These are phyloP conservation scores for Junonia oenone DNA, from an alignment of 2,888 invertebrate genomes.

Conservation along the genomic window DNA sequence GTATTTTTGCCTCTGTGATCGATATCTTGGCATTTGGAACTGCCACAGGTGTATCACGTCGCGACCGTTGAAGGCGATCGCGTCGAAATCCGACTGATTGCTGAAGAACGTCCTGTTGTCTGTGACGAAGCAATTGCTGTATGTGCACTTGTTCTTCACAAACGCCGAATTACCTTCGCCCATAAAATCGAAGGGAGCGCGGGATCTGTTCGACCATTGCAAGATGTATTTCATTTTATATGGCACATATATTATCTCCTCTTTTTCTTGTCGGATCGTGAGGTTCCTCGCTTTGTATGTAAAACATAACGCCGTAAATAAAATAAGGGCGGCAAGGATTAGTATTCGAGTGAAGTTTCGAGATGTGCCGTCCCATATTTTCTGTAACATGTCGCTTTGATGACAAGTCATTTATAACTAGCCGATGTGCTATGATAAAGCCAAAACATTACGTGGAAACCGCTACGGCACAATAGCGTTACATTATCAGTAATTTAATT, in stretches of 20 bases:
- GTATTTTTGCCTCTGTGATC: constrained; percentile 47
- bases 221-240: constrained; percentile 19
- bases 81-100: constrained; percentile 21
- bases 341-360: constrained; percentile 1
- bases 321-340: background rate
- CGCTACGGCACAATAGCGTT: too few species aligned
- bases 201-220: constrained; percentile 19
- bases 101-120: constrained; percentile 18
- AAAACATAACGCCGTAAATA: background rate
- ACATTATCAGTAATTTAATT: too few species aligned
- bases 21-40: constrained; percentile 20
- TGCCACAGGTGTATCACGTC: constrained; percentile 19
- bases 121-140: constrained; percentile 30
- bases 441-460: too few species aligned
- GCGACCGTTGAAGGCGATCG: constrained; percentile 27
- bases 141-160: constrained; percentile 22
- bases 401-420: too few species aligned
- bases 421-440: too few species aligned
- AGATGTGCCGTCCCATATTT: background rate
- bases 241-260: constrained; percentile 5
- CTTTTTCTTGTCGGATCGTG: background rate
- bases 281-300: background rate
- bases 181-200: constrained; percentile 23
- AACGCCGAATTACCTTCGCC: constrained; percentile 22
- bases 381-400: background rate